Percentiles rank a stretch among this genome's conserved stretches.
phyloP scores from a whole-genome alignment of 2,113 vertebrate genomes.

The Odontophorus gujanensis region DNA sequence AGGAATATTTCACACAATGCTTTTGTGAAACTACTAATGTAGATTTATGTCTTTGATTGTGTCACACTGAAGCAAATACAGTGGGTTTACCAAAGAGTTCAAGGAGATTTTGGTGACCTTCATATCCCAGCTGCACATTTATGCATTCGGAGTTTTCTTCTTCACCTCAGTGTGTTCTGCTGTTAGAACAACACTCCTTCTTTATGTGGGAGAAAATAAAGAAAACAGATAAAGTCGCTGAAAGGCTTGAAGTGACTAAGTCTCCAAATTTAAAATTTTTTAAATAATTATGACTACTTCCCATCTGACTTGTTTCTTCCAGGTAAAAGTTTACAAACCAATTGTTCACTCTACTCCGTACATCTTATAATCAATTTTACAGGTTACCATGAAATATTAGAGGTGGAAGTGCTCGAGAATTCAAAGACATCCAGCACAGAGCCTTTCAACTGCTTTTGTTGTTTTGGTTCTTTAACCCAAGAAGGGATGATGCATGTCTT shows the following conservation, averaged over 20 bases:
- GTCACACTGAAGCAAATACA: conserved; percentile 28
- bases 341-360: background rate
- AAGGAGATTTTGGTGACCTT: conserved; percentile 50
- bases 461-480: conserved; percentile 29
- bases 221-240: background rate
- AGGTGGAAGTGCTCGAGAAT: background rate
- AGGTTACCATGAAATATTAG: background rate
- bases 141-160: background rate
- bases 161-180: background rate
- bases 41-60: conserved; percentile 37
- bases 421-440: background rate
- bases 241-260: background rate
- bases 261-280: background rate
- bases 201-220: background rate
- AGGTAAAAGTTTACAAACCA: background rate
- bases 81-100: conserved; percentile 48
- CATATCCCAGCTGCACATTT: background rate
- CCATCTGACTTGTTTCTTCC: background rate
- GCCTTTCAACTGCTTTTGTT: background rate
- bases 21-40: conserved; percentile 20
- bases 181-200: background rate
- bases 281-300: background rate
- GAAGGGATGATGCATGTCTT: background rate
- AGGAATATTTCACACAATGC: conserved; percentile 25
- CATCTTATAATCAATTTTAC: background rate